Evolutionary conservation across 2,797 vertebrate genomes (phyloP).

Genomic region (Siniperca undulata): DNA sequence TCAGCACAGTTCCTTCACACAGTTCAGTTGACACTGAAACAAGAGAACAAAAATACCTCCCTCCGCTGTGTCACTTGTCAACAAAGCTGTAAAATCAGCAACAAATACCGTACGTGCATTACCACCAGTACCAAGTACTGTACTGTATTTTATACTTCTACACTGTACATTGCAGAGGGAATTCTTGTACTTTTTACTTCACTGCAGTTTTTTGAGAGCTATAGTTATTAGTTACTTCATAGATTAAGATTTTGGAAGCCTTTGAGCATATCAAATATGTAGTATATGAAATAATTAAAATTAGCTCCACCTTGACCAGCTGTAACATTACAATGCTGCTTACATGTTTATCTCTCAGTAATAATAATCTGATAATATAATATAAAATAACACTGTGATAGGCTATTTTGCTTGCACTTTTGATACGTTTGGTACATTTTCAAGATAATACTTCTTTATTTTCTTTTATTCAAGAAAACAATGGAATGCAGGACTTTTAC

Average conservation of each 20-base stretch:
- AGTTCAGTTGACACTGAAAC: neutral
- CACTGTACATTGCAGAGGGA: too few species aligned
- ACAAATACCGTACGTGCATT: neutral
- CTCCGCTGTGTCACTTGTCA: conserved; percentile 28
- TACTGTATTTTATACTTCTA: neutral
- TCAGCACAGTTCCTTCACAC: neutral
- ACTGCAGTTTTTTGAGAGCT: neutral
- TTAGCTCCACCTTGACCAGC: neutral
- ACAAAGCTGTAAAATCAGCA: neutral
- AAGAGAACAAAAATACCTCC: neutral
- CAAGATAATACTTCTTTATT: neutral
- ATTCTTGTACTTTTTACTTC: neutral
- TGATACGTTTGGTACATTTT: neutral
- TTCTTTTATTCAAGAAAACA: neutral
- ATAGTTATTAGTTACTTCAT: too few species aligned
- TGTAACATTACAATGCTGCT: neutral
- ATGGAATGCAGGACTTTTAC: neutral
- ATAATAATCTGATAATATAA: neutral
- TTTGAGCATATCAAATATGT: neutral
- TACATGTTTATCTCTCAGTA: neutral
- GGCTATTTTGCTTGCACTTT: too few species aligned
- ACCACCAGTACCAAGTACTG: too few species aligned
- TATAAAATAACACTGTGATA: neutral
- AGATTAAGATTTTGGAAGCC: neutral
- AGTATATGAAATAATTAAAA: neutral